Evolutionary conservation across 2,888 invertebrate species (phyloP).

Genomic region (Ceriagrion tenellum): DNA sequence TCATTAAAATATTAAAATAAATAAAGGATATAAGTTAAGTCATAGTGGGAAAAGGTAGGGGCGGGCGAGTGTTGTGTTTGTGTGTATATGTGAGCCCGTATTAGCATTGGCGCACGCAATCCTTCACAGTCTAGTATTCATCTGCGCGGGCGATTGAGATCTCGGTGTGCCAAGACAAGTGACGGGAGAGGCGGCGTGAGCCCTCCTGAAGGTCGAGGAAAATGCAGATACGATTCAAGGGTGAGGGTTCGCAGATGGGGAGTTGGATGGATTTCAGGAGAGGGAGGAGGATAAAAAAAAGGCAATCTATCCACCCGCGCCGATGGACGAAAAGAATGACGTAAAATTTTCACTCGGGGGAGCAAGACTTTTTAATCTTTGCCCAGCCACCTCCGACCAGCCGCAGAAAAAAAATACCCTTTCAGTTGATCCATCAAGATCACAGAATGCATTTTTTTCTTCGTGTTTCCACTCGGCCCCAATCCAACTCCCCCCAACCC

Average conservation of each 20-base stretch:
- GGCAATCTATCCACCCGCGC: background rate
- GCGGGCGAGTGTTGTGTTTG: no score
- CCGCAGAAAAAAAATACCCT: background rate
- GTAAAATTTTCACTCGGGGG: background rate
- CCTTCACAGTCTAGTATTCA: slow-evolving; percentile 40
- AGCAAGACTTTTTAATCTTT: background rate
- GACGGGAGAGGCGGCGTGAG: background rate
- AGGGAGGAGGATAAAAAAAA: background rate
- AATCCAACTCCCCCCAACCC: no score
- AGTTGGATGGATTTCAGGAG: background rate
- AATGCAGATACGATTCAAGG: background rate
- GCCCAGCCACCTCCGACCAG: background rate
- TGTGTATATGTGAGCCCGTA: background rate
- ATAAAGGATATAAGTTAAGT: background rate
- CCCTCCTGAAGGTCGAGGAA: background rate
- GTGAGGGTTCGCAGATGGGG: background rate
- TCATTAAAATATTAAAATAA: background rate
- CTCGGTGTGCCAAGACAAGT: background rate
- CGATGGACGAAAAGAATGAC: background rate
- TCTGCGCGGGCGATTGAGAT: background rate
- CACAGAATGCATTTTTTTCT: background rate
- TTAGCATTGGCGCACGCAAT: slow-evolving; percentile 20
- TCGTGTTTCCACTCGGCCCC: background rate
- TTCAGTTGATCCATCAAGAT: slow-evolving; percentile 20
- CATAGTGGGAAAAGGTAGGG: background rate